A percentile compares a stretch with the other conserved stretches of the same genome.
These are phyloP conservation scores for Anoplolepis gracilipes DNA, from an alignment of 1,140 invertebrate genomes.

Conservation along the genomic window DNA sequence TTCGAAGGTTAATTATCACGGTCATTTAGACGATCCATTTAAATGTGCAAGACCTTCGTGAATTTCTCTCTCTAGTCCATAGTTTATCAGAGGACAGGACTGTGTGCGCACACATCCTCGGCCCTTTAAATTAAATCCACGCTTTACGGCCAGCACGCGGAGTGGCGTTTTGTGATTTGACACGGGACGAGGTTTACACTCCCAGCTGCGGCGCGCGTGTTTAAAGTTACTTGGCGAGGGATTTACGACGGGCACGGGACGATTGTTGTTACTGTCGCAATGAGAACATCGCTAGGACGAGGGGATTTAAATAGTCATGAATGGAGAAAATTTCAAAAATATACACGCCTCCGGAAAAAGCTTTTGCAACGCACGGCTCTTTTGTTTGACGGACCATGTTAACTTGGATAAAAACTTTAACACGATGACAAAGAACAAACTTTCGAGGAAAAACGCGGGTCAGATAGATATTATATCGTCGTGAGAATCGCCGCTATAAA, in stretches of 20 bases:
- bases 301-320: constrained; percentile 50
- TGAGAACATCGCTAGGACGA: constrained; percentile 23
- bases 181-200: constrained; percentile 53
- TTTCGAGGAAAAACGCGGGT: not conserved
- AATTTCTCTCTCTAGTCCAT: constrained; percentile 38
- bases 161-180: constrained; percentile 59
- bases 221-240: constrained; percentile 62
- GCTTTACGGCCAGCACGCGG: constrained; percentile 41
- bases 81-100: constrained; percentile 32
- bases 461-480: not conserved
- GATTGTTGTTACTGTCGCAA: constrained; percentile 60
- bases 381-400: constrained; percentile 18
- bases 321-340: constrained; percentile 51
- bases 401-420: constrained; percentile 21
- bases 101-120: constrained; percentile 27
- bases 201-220: constrained; percentile 60
- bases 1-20: constrained; percentile 53
- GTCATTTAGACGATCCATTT: constrained; percentile 63
- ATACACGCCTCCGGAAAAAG: constrained; percentile 26
- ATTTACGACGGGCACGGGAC: constrained; percentile 55
- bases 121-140: constrained; percentile 66
- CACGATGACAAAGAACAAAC: constrained; percentile 18
- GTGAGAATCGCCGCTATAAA: not conserved
- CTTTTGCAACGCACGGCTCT: constrained; percentile 6
- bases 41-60: constrained; percentile 57